These are phyloP conservation scores for Eustalomyia histrio DNA, from an alignment of 2,888 invertebrate species.

Conservation along the genomic window DNA sequence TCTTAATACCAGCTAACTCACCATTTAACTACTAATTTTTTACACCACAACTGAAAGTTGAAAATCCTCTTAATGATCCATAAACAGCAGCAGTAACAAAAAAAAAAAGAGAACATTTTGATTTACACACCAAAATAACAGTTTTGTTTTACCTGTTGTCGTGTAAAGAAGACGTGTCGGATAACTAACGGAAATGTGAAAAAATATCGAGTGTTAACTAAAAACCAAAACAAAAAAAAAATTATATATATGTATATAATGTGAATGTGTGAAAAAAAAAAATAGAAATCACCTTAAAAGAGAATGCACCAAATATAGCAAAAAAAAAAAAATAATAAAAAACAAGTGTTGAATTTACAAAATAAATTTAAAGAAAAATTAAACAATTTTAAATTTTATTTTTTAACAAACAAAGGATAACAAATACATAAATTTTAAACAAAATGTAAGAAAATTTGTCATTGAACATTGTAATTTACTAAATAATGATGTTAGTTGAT, in stretches of 20 bases:
- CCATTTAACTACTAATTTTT: not conserved
- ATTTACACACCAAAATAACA: slow-evolving; percentile 62
- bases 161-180: slow-evolving; percentile 70
- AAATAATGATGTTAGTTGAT: not conserved
- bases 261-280: slow-evolving; percentile 16
- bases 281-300: slow-evolving; percentile 36
- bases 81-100: not conserved
- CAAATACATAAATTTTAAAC: not conserved
- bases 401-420: not conserved
- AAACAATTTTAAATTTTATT: not conserved
- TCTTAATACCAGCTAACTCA: not conserved
- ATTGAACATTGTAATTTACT: not conserved
- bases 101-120: slow-evolving; percentile 36
- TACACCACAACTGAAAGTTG: slow-evolving; percentile 50
- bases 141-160: slow-evolving; percentile 76
- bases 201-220: slow-evolving; percentile 35
- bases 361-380: slow-evolving; percentile 2
- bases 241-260: not conserved
- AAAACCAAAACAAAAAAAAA: slow-evolving; percentile 34
- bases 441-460: not conserved
- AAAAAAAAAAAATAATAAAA: slow-evolving; percentile 8
- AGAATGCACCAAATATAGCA: slow-evolving; percentile 48
- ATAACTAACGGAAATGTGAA: slow-evolving; percentile 11
- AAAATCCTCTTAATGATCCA: slow-evolving; percentile 43
- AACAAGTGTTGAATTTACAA: not conserved